These are phyloP conservation scores for Macropis europaea DNA, from an alignment of 2,888 invertebrate genomes.

Conservation along the genomic window DNA sequence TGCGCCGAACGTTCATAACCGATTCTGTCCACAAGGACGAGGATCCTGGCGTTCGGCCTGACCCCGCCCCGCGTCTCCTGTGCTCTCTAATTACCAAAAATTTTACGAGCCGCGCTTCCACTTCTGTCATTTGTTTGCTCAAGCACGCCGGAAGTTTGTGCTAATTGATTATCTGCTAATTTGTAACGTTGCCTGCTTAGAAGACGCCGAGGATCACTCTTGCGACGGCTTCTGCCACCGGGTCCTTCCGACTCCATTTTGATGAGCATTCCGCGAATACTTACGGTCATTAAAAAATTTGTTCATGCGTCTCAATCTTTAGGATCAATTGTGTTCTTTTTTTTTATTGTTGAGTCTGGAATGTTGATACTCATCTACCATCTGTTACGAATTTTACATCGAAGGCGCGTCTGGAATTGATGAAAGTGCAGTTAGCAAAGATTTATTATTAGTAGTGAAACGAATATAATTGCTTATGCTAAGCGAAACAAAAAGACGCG, in stretches of 20 bases:
- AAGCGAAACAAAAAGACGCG: too few relatives aligned
- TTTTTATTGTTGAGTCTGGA: too few relatives aligned
- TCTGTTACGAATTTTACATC: too few relatives aligned
- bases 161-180: slow-evolving; percentile 77
- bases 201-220: slow-evolving; percentile 18
- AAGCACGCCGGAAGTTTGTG: slow-evolving; percentile 70
- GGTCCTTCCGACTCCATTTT: neutral
- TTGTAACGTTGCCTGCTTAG: slow-evolving; percentile 68
- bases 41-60: slow-evolving; percentile 42
- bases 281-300: too few relatives aligned
- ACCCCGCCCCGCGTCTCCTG: slow-evolving; percentile 61
- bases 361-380: too few relatives aligned
- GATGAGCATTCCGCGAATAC: too few relatives aligned
- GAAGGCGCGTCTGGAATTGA: too few relatives aligned
- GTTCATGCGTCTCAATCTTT: too few relatives aligned
- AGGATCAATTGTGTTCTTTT: too few relatives aligned
- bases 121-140: slow-evolving; percentile 73
- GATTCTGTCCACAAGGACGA: slow-evolving; percentile 34
- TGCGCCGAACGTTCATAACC: slow-evolving; percentile 15
- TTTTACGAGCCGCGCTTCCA: slow-evolving; percentile 69
- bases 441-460: too few relatives aligned
- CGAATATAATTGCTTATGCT: too few relatives aligned
- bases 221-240: slow-evolving; percentile 18
- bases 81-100: slow-evolving; percentile 74
- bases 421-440: too few relatives aligned